Conservation (phyloP, 2,888 invertebrate species). For the Stenodera caucasica region DNA sequence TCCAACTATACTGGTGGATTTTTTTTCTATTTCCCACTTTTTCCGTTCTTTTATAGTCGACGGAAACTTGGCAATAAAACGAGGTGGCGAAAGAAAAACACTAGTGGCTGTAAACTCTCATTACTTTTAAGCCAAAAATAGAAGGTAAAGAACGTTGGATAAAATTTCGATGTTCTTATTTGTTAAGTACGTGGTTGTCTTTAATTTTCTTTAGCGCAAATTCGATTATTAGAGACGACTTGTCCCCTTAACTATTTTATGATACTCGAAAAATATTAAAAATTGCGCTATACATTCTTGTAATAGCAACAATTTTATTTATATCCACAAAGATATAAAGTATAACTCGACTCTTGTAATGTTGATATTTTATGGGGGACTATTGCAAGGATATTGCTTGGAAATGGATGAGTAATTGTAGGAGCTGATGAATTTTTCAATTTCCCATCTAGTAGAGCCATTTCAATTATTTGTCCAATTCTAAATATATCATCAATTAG, state of each 20-base stretch:
- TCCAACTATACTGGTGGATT: not conserved
- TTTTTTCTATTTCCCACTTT: not conserved
- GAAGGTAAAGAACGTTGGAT: not conserved
- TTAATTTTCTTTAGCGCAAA: too few relatives aligned
- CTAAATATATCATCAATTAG: not conserved
- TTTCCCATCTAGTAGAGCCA: too few relatives aligned
- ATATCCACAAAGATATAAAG: too few relatives aligned
- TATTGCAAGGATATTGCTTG: not conserved
- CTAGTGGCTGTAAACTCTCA: not conserved
- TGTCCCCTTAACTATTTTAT: too few relatives aligned
- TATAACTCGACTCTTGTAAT: not conserved
- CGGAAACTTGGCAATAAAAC: slow-evolving; percentile 2
- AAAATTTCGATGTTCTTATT: not conserved
- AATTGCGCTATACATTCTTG: too few relatives aligned
- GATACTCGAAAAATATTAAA: too few relatives aligned
- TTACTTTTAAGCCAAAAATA: slow-evolving; percentile 1
- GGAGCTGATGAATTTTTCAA: not conserved
- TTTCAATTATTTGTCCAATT: too few relatives aligned
- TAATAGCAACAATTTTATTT: too few relatives aligned
- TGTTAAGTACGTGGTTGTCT: not conserved
- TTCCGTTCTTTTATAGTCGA: not conserved
- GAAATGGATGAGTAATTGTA: not conserved
- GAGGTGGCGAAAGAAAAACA: slow-evolving; percentile 5
- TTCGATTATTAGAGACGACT: too few relatives aligned
- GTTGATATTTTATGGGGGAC: not conserved